Conservation (phyloP, 1,140 invertebrate species). For the Polypedilum vanderplanki region DNA sequence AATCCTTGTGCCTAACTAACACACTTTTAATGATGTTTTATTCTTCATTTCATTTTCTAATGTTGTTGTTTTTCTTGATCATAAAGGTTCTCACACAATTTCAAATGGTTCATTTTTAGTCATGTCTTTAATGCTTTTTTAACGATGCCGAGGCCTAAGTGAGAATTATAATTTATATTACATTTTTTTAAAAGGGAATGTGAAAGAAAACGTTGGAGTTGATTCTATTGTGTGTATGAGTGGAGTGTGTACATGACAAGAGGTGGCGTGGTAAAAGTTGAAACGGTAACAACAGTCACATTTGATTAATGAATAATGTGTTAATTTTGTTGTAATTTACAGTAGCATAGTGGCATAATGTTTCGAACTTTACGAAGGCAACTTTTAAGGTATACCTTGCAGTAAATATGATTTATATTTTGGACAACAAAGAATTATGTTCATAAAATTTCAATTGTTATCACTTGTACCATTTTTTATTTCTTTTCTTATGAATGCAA, state of each 20-base stretch:
- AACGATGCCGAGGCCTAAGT: neutral
- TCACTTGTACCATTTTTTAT: neutral
- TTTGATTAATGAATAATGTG: constrained; percentile 19
- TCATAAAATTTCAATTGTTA: constrained; percentile 20
- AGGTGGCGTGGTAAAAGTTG: neutral
- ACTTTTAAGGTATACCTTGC: neutral
- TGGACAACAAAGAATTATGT: constrained; percentile 13
- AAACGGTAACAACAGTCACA: constrained; percentile 16
- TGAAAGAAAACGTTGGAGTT: neutral
- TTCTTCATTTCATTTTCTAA: too few species aligned
- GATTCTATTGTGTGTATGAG: neutral
- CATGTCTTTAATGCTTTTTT: neutral
- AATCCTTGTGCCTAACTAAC: too few species aligned
- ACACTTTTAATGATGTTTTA: too few species aligned
- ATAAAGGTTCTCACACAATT: too few species aligned
- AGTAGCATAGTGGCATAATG: neutral
- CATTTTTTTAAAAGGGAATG: neutral
- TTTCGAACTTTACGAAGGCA: neutral
- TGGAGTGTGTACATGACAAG: constrained; percentile 6
- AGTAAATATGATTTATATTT: constrained; percentile 20
- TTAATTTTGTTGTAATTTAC: constrained; percentile 20
- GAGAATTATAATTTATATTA: constrained; percentile 3
- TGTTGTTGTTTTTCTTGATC: too few species aligned
- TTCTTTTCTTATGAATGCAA: neutral
- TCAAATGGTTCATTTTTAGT: too few species aligned